phyloP scores from a whole-genome alignment of 2,888 invertebrate species.

The Latrodectus hesperus region DNA sequence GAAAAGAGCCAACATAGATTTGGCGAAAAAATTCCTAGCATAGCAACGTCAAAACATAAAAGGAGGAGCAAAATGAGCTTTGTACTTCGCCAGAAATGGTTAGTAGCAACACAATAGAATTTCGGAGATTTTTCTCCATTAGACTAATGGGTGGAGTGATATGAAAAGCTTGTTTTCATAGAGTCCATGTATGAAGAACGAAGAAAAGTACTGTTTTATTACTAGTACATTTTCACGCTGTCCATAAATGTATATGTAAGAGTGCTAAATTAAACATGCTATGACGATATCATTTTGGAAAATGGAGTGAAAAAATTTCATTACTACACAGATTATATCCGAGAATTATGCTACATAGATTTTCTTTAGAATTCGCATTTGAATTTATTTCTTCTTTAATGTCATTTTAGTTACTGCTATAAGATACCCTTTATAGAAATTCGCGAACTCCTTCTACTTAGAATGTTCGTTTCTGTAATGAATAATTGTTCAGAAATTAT shows the following conservation, averaged over 20 bases:
- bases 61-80: constrained; percentile 55
- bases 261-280: too few relatives aligned
- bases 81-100: constrained; percentile 45
- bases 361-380: too few relatives aligned
- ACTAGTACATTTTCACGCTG: neutral
- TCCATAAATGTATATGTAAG: neutral
- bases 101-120: constrained; percentile 46
- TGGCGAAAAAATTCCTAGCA: constrained; percentile 35
- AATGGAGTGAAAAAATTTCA: too few relatives aligned
- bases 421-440: too few relatives aligned
- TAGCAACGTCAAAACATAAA: constrained; percentile 62
- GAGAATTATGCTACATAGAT: too few relatives aligned
- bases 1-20: constrained; percentile 37
- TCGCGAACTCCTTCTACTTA: too few relatives aligned
- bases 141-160: constrained; percentile 38
- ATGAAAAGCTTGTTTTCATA: constrained; percentile 34
- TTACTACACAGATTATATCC: too few relatives aligned
- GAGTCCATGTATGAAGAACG: constrained; percentile 10
- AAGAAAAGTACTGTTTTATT: neutral
- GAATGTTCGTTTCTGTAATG: too few relatives aligned
- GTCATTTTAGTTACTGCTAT: too few relatives aligned
- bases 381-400: too few relatives aligned
- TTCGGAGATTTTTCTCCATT: constrained; percentile 55
- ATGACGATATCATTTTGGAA: too few relatives aligned
- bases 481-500: too few relatives aligned